Conservation (phyloP, 2,113 vertebrate genomes). For the Oreochromis niloticus region DNA sequence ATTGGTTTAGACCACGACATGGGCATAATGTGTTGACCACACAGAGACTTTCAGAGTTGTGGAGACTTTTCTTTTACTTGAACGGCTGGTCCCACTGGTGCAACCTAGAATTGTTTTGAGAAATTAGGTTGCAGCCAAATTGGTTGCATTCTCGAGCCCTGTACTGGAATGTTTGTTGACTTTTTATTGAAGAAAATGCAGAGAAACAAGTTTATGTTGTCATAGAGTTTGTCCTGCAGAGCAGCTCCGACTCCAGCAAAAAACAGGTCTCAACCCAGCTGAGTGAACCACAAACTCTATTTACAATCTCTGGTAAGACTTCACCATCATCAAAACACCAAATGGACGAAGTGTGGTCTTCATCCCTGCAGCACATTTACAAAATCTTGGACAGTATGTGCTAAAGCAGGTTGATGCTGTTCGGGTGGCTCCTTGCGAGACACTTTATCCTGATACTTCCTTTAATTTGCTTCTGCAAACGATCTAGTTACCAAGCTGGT, state of each 20-base stretch:
- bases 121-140: not conserved
- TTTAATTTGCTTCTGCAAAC: not conserved
- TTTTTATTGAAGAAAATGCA: not conserved
- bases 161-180: not conserved
- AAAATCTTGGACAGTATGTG: not conserved
- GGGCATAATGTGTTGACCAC: not conserved
- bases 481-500: not conserved
- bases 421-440: not conserved
- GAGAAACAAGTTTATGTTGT: not conserved
- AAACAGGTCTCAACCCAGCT: not conserved
- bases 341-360: not conserved
- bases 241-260: not conserved
- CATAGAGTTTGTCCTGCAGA: not conserved
- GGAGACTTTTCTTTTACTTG: rapidly evolving
- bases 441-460: not conserved
- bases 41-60: not conserved
- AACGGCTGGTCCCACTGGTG: rapidly evolving
- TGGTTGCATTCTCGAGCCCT: not conserved
- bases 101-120: not conserved
- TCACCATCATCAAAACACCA: not conserved
- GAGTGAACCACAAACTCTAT: not conserved
- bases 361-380: not conserved
- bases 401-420: not conserved
- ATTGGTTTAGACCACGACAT: not conserved
- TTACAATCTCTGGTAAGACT: not conserved